Percentiles rank a stretch among this genome's conserved stretches.
Conservation (phyloP, 2,888 invertebrate species). For the Chelonus formosanus region DNA sequence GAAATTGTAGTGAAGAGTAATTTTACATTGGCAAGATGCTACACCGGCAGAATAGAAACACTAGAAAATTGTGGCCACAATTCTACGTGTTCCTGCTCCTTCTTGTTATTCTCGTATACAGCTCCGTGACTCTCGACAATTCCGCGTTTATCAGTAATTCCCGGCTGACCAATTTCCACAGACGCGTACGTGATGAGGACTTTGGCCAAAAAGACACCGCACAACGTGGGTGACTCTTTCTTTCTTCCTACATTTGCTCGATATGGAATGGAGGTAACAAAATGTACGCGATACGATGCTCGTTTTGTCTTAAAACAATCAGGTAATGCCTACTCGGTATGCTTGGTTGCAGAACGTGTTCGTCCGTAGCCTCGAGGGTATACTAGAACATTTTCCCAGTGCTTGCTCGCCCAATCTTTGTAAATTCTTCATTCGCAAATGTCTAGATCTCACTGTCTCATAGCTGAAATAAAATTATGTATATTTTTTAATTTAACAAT, state of each 20-base stretch:
- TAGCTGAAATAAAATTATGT: not conserved
- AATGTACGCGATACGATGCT: constrained; percentile 8
- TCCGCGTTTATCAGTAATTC: constrained; percentile 38
- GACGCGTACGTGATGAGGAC: constrained; percentile 29
- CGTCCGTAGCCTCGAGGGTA: constrained; percentile 55
- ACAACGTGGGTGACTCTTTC: not conserved
- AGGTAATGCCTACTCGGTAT: constrained; percentile 64
- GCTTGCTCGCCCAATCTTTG: not conserved
- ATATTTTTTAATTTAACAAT: too few species aligned
- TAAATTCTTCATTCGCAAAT: constrained; percentile 9
- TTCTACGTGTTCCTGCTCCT: constrained; percentile 37
- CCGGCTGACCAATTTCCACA: constrained; percentile 35
- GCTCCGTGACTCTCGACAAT: constrained; percentile 25
- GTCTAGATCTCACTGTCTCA: not conserved
- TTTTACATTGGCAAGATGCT: constrained; percentile 3
- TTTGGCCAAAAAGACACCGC: not conserved
- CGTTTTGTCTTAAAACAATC: constrained; percentile 54
- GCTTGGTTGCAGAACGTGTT: constrained; percentile 48
- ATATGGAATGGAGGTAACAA: constrained; percentile 7
- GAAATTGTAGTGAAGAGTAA: not conserved
- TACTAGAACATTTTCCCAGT: constrained; percentile 45
- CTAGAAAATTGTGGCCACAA: constrained; percentile 32
- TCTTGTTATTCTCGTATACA: constrained; percentile 17
- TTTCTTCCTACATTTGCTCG: constrained; percentile 1
- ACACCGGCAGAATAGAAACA: constrained; percentile 21